Evolutionary conservation across 2,113 vertebrate species (phyloP), one percentile per base, ranked within the genome.

Genomic region (Lagopus muta): DNA sequence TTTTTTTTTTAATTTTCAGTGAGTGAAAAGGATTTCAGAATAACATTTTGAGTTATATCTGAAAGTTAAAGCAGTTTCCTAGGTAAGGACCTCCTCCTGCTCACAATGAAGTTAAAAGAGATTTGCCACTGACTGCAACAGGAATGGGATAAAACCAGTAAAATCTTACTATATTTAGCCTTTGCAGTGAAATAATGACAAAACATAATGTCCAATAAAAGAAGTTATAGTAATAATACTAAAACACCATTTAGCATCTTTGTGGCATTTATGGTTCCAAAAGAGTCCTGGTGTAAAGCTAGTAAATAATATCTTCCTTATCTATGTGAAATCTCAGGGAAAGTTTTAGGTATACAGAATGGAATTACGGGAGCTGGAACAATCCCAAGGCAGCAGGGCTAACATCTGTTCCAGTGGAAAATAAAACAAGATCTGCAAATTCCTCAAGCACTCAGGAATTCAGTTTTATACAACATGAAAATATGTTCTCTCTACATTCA

Each of bases 241-340:
- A 80, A 77, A 82, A 60, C 52, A 20, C 16, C 25, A 54, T 67
- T 86, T 83, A 86, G 75, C 77, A 89, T 80, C 48, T 81, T 76
- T 72, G 73, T 70, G 54, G 38, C 28, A 73, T 50, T 73, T 82
- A 66, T 76, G 74, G 19, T 92, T 34, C 65, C 43, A 61, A 16
- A 89, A 52, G 27, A 67, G 21, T 75, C 61, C 27, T 8, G 1
- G n/a, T 61, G 36, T 75, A 88, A 92, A 91, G 47, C 34, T 80
- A 92, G 76, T 92, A 85, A 94, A 92, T 70, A 89, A 67, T 60
- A 96, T 89, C 71, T 93, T 95, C 67, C 74, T 92, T 50, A 78
- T 69, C 75, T 4, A 2, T 83, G 75, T 88, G 76, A 96, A 94
- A 78, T 82, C 79, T 94, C 93, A 72, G 47, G 32, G 80, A 92